phyloP scores from a whole-genome alignment of 2,888 invertebrate genomes.

The Chloroclystis v-ata region DNA sequence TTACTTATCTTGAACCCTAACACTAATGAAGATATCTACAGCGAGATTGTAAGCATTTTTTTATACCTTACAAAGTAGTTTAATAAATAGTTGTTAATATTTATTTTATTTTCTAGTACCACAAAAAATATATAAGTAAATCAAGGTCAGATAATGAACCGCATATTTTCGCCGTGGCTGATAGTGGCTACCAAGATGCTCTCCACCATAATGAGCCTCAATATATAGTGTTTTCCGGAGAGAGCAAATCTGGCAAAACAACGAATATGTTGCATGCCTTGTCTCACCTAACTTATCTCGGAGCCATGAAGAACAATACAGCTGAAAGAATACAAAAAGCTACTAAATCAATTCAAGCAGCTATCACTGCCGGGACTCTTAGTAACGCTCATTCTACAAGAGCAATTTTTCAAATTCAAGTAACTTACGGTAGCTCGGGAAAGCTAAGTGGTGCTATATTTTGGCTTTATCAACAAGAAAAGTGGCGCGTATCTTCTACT shows the following conservation, averaged over 20 bases:
- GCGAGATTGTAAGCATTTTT: constrained; percentile 78
- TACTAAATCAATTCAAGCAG: constrained; percentile 84
- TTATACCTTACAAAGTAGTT: no score
- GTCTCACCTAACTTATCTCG: constrained; percentile 88
- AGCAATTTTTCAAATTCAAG: constrained; percentile 86
- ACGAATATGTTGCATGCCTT: constrained; percentile 88
- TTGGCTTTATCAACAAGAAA: constrained; percentile 91
- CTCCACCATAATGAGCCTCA: constrained; percentile 92
- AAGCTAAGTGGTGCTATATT: constrained; percentile 93
- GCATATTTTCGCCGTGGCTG: constrained; percentile 93
- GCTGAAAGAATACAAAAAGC: constrained; percentile 82
- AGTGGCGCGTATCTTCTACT: constrained; percentile 89
- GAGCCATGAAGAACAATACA: constrained; percentile 83
- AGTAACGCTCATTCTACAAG: constrained; percentile 92
- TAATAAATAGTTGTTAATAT: not conserved
- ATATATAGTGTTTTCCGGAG: constrained; percentile 92
- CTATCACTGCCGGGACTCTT: constrained; percentile 91
- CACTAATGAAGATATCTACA: constrained; percentile 84
- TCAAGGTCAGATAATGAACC: constrained; percentile 93
- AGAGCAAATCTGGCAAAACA: constrained; percentile 94
- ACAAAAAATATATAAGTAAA: constrained; percentile 88
- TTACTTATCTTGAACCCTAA: constrained; percentile 89
- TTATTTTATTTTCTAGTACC: constrained; percentile 78
- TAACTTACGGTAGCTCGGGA: constrained; percentile 89
- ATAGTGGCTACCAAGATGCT: constrained; percentile 93